Percentiles rank a stretch among this genome's conserved stretches.
These are phyloP conservation scores for Protomyctophum bolini DNA, from an alignment of 2,113 vertebrate genomes.

Conservation along the genomic window DNA sequence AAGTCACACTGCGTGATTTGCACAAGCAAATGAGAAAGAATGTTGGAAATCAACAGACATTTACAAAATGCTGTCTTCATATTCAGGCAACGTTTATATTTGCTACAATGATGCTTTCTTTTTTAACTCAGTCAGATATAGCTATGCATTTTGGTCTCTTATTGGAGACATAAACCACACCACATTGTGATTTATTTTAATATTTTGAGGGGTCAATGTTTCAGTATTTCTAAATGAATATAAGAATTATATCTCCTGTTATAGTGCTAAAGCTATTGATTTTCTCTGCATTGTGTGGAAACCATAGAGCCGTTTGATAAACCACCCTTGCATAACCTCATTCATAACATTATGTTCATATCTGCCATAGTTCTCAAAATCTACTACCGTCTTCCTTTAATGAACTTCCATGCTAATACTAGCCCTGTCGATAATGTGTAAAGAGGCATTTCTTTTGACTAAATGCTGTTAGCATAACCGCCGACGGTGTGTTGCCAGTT, in stretches of 20 bases:
- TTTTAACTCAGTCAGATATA: conserved; percentile 70
- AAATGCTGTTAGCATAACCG: too few relatives aligned
- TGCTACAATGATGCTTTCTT: background rate
- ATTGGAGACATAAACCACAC: conserved; percentile 69
- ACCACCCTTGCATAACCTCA: conserved; percentile 38
- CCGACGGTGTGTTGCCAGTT: too few relatives aligned
- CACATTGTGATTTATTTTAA: conserved; percentile 69
- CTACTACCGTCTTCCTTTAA: background rate
- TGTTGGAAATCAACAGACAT: conserved; percentile 52
- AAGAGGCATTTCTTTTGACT: background rate
- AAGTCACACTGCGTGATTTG: conserved; percentile 23
- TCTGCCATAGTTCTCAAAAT: too few relatives aligned
- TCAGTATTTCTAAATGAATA: conserved; percentile 45
- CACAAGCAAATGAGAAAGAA: background rate
- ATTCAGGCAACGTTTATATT: conserved; percentile 61
- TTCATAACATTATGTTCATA: background rate
- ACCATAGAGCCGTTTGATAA: conserved; percentile 36
- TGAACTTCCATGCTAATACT: conserved; percentile 13
- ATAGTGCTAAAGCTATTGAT: conserved; percentile 19
- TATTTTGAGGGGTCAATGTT: conserved; percentile 63
- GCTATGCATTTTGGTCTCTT: conserved; percentile 70
- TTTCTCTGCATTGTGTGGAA: conserved; percentile 1
- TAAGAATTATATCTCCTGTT: conserved; percentile 41
- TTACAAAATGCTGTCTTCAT: conserved; percentile 70
- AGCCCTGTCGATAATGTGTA: conserved; percentile 26